A percentile compares a stretch with the other conserved stretches of the same genome.
Conservation (phyloP, 2,113 vertebrate genomes). For the Reinhardtius hippoglossoides region DNA sequence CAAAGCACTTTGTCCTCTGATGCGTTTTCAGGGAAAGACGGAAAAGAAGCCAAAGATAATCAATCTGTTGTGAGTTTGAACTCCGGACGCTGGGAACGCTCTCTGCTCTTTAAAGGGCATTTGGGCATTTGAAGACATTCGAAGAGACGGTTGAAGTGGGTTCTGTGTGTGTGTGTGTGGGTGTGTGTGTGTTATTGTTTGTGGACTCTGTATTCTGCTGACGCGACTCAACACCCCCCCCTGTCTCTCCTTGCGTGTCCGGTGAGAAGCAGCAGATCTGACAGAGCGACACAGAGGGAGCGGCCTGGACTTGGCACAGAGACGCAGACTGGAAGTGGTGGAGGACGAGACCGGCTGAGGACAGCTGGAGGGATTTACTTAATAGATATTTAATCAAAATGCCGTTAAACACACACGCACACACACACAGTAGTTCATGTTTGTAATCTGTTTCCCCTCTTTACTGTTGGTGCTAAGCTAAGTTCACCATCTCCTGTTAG, state of each 20-base stretch:
- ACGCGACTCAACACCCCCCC: constrained; percentile 10
- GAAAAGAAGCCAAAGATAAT: not conserved
- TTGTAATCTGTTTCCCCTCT: too few species aligned
- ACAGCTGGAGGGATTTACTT: constrained; percentile 50
- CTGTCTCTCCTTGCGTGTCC: not conserved
- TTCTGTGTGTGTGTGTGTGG: not conserved
- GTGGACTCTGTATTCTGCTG: constrained; percentile 18
- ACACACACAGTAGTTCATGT: too few species aligned
- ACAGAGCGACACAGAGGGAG: not conserved
- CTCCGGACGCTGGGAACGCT: constrained; percentile 10
- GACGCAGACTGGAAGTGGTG: constrained; percentile 24
- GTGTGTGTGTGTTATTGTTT: constrained; percentile 7
- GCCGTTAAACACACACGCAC: not conserved
- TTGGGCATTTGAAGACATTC: constrained; percentile 46
- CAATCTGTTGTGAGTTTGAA: constrained; percentile 11
- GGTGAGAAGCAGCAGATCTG: constrained; percentile 17
- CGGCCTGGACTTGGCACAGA: constrained; percentile 17
- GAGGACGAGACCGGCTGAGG: constrained; percentile 18
- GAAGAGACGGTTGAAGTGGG: constrained; percentile 9
- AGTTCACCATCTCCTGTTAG: too few species aligned
- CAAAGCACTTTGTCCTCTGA: constrained; percentile 28
- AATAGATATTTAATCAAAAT: constrained; percentile 14
- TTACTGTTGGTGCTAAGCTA: too few species aligned
- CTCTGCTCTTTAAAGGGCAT: constrained; percentile 53
- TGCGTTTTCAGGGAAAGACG: not conserved